Conservation (phyloP, 2,113 vertebrate species). For the Caranx melampygus region DNA sequence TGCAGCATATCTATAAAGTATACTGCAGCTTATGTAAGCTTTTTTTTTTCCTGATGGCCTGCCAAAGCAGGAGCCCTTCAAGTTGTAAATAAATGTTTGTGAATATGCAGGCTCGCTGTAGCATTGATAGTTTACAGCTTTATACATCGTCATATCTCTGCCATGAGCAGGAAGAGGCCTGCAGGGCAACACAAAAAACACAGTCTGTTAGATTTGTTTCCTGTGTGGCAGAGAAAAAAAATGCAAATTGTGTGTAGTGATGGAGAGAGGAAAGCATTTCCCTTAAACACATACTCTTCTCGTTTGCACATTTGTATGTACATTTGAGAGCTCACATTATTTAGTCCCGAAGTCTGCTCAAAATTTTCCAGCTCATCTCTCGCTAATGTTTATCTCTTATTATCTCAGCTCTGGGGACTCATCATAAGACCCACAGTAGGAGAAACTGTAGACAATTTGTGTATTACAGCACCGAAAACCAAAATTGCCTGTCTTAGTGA, state of each 20-base stretch:
- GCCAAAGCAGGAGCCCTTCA: conserved; percentile 18
- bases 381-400: conserved; percentile 33
- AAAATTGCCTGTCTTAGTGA: conserved; percentile 65
- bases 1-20: conserved; percentile 42
- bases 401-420: conserved; percentile 25
- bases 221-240: neutral
- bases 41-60: conserved; percentile 38
- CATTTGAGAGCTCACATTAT: neutral
- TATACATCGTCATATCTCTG: conserved; percentile 3
- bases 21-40: conserved; percentile 39
- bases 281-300: neutral
- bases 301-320: neutral
- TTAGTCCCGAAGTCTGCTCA: neutral
- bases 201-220: neutral
- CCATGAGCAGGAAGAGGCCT: conserved; percentile 4
- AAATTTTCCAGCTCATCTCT: conserved; percentile 54
- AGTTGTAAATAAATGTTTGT: conserved; percentile 50
- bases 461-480: conserved; percentile 55
- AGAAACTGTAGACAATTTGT: conserved; percentile 37
- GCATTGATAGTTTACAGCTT: conserved; percentile 25
- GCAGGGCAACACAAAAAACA: neutral
- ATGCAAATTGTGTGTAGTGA: conserved; percentile 3
- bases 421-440: conserved; percentile 36
- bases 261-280: neutral
- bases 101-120: conserved; percentile 39